Conservation (phyloP, 2,797 vertebrate species). For the Zenarchopterus dispar region DNA sequence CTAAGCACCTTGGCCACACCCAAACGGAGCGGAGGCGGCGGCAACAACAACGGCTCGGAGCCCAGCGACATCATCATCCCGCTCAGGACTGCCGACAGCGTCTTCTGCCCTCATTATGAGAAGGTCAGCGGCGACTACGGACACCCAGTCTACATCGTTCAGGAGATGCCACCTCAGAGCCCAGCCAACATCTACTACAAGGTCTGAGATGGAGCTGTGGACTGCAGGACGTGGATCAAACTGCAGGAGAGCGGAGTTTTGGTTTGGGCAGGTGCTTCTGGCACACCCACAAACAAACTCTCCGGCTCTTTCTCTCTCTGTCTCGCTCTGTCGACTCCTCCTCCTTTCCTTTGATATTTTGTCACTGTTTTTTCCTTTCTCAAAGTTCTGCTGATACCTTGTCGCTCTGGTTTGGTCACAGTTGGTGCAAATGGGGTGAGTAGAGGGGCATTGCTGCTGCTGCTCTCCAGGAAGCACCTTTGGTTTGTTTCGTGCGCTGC, state of each 20-base stretch:
- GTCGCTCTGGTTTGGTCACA: constrained; percentile 34
- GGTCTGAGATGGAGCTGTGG: constrained; percentile 84
- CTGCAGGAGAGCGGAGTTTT: constrained; percentile 41
- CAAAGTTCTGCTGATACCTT: constrained; percentile 45
- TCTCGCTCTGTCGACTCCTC: constrained; percentile 51
- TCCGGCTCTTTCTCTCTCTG: constrained; percentile 42
- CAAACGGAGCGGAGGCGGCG: constrained; percentile 85
- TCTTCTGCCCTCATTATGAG: constrained; percentile 99
- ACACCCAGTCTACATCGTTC: constrained; percentile 98
- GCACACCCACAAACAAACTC: constrained; percentile 33
- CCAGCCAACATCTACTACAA: constrained; percentile 99
- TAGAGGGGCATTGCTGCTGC: constrained; percentile 26
- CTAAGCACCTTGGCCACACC: constrained; percentile 98
- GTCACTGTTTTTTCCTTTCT: constrained; percentile 51
- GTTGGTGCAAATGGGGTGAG: constrained; percentile 1
- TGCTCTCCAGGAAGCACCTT: constrained; percentile 35
- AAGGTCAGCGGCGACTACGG: constrained; percentile 99
- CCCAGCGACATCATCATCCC: constrained; percentile 99
- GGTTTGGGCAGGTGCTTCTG: constrained; percentile 33
- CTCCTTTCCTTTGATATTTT: constrained; percentile 60
- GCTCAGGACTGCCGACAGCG: constrained; percentile 97
- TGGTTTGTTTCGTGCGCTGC: constrained; percentile 71
- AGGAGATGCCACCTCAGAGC: constrained; percentile 99
- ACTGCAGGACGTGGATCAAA: constrained; percentile 37
- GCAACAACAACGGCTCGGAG: constrained; percentile 96